Conservation (phyloP, 2,113 vertebrate genomes). For the Periophthalmodon schlosseri region DNA sequence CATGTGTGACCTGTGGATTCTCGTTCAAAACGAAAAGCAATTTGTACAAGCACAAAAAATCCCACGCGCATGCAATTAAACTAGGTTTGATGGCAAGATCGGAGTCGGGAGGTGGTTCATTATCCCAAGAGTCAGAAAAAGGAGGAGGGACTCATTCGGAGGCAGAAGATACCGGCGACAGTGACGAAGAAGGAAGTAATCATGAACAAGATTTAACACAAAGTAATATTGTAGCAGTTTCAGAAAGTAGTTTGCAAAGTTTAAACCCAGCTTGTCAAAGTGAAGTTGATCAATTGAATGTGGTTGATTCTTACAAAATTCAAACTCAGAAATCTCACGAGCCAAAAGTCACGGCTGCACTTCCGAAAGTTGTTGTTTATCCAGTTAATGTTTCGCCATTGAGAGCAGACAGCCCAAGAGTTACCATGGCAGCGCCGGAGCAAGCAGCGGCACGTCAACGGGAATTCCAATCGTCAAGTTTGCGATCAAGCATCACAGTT, state of each 20-base stretch:
- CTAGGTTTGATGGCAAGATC: conserved; percentile 89
- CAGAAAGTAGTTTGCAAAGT: conserved; percentile 76
- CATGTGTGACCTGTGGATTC: conserved; percentile 97
- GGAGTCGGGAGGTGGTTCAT: conserved; percentile 83
- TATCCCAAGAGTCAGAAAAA: conserved; percentile 91
- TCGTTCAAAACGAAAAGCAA: conserved; percentile 99
- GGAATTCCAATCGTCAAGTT: conserved; percentile 77
- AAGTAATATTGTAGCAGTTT: conserved; percentile 72
- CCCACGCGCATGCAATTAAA: conserved; percentile 97
- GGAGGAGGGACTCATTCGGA: conserved; percentile 90
- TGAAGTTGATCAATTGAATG: conserved; percentile 50
- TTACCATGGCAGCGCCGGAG: conserved; percentile 79
- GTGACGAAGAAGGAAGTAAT: conserved; percentile 89
- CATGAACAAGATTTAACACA: conserved; percentile 84
- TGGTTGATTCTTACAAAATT: conserved; percentile 73
- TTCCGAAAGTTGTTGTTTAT: conserved; percentile 94
- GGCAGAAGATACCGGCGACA: conserved; percentile 91
- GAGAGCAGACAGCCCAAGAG: conserved; percentile 86
- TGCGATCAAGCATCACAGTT: conserved; percentile 73
- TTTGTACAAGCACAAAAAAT: conserved; percentile 99
- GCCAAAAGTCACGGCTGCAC: conserved; percentile 79
- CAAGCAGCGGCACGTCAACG: conserved; percentile 80
- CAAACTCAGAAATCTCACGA: conserved; percentile 76
- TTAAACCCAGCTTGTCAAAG: conserved; percentile 64
- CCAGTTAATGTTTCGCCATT: conserved; percentile 86